Base-by-base conservation (phyloP, 2,797 vertebrate species). In the Poeciliopsis presidionis region DNA sequence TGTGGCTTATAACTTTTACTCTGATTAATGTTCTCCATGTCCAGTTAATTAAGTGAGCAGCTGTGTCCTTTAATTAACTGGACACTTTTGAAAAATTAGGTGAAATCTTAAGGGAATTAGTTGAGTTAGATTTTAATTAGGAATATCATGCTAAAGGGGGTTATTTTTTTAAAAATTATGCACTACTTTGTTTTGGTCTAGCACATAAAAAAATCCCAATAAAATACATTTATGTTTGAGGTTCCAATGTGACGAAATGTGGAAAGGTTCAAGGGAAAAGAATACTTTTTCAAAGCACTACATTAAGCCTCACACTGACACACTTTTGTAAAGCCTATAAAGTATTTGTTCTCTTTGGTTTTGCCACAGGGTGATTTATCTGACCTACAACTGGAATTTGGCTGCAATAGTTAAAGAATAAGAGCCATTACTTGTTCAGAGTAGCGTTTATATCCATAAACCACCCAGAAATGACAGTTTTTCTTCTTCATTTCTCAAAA, bases 331-430 rank as follows among this genome's bases (percentile, higher is more conserved):
- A 67, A 76, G 39, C 46, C 45, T 79, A 72, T 51, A 82, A 59
- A 59, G 11, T 59, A 69, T 69, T 51, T 88, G 69, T 79, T 77
- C 81, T 87, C 73, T 87, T 75, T 83, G 80, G 78, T 81, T 81
- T 69, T 80, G 73, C 81, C 80, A 77, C 81, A 82, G 82, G 81
- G 79, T 88, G 90, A 87, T 92, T 92, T 92, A 79, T 85, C 76
- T 77, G 59, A 73, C 77, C 78, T 91, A 74, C 89, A 88, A 86
- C 76, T 76, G 72, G 79, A 79, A 77, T 76, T 89, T 55, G 59
- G 78, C 77, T 82, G 78, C 81, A 77, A 55, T 81, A 90, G 88
- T 92, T 90, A 33, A 73, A 84, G 85, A 72, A 43, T 43, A 69
- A 69, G 22, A 69, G 13, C 65, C 39, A 69, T 85, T 84, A 86